Evolutionary conservation across 2,113 vertebrate species (phyloP).

Genomic region (Salvelinus fontinalis): DNA sequence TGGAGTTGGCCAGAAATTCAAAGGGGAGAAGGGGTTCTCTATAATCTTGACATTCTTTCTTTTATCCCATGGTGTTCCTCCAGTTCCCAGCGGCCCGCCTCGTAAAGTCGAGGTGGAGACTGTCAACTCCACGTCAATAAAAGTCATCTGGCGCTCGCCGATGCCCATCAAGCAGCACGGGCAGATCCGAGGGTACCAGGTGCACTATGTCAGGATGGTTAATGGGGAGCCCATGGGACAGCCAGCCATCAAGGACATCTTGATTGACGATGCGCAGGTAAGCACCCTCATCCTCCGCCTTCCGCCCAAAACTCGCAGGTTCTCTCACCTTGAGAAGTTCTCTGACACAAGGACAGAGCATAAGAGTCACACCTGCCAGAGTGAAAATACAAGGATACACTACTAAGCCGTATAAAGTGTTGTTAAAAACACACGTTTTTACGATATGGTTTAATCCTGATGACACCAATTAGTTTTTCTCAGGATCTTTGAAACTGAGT

Average conservation of each 20-base stretch:
- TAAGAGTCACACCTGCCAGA: neutral
- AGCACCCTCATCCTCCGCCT: constrained; percentile 49
- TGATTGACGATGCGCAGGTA: constrained; percentile 98
- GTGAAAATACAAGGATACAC: neutral
- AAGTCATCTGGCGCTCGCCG: constrained; percentile 97
- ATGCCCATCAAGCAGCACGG: constrained; percentile 98
- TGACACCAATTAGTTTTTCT: neutral
- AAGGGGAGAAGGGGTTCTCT: constrained; percentile 68
- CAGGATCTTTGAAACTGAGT: no score
- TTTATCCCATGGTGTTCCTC: constrained; percentile 98
- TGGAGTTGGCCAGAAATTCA: constrained; percentile 69
- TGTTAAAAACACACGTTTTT: no score
- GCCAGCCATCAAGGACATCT: constrained; percentile 94
- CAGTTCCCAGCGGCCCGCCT: constrained; percentile 99
- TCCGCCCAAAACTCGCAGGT: constrained; percentile 54
- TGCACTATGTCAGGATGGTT: constrained; percentile 97
- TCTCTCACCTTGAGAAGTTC: constrained; percentile 60
- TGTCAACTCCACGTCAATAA: constrained; percentile 99
- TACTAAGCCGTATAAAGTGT: no score
- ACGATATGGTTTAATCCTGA: no score
- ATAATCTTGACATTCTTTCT: constrained; percentile 86
- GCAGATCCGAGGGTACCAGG: constrained; percentile 98
- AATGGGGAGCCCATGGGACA: constrained; percentile 94
- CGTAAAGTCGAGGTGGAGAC: constrained; percentile 99
- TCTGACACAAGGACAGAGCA: constrained; percentile 76